phyloP scores from a whole-genome alignment of 2,888 invertebrate genomes.

The Chymomyza caudatula region DNA sequence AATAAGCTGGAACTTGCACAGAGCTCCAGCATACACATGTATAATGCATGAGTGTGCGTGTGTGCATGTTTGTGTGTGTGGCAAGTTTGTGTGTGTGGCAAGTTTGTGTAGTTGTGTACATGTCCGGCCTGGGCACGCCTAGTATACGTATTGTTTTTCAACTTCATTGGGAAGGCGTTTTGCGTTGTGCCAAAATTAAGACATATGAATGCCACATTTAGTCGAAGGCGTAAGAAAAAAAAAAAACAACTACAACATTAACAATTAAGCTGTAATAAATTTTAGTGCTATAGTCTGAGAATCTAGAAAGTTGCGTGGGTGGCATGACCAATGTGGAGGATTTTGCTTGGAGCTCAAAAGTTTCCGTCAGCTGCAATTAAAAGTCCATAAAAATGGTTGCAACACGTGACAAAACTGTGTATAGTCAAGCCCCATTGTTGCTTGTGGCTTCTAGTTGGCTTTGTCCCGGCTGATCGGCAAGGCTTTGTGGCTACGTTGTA shows the following conservation, averaged over 20 bases:
- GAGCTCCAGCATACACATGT: background rate
- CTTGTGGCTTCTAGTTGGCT: constrained; percentile 31
- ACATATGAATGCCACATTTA: constrained; percentile 40
- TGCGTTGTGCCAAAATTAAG: constrained; percentile 44
- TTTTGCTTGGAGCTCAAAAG: constrained; percentile 16
- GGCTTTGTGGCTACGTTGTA: background rate
- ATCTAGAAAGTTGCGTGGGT: constrained; percentile 45
- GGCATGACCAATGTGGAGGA: constrained; percentile 18
- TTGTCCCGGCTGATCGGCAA: constrained; percentile 10
- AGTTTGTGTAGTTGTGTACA: background rate
- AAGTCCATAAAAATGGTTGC: constrained; percentile 42
- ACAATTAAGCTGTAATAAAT: constrained; percentile 68
- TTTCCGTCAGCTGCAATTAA: constrained; percentile 51
- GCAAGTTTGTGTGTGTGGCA: background rate
- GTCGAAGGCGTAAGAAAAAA: constrained; percentile 21
- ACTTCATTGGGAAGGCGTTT: constrained; percentile 31
- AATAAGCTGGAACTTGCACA: background rate
- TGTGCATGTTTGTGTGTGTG: background rate
- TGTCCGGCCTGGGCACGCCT: background rate
- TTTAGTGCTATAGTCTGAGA: constrained; percentile 19
- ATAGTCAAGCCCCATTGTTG: constrained; percentile 47
- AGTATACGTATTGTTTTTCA: background rate
- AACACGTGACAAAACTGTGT: constrained; percentile 54
- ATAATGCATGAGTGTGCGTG: background rate
- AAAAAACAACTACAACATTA: constrained; percentile 34